Evolutionary conservation across 2,113 vertebrate genomes (phyloP).

Genomic region (Eptatretus burgeri): DNA sequence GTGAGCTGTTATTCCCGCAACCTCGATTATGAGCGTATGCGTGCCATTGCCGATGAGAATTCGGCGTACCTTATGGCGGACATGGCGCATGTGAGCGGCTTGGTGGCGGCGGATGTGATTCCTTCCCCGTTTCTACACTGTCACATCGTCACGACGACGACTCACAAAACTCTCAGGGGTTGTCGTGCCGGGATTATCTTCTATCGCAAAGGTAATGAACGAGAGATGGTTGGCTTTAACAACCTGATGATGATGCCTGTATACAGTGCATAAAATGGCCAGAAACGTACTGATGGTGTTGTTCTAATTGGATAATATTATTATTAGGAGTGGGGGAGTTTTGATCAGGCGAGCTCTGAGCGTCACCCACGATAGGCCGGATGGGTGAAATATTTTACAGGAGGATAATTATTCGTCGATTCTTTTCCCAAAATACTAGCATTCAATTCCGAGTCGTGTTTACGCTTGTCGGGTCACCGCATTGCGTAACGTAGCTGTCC

Average conservation of each 20-base stretch:
- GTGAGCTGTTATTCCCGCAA: constrained; percentile 78
- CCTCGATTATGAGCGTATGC: constrained; percentile 52
- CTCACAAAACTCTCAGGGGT: constrained; percentile 74
- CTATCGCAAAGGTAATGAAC: constrained; percentile 43
- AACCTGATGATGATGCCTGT: not conserved
- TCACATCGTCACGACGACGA: constrained; percentile 64
- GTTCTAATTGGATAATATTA: no score
- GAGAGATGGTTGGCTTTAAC: not conserved
- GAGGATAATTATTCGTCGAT: no score
- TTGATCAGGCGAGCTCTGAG: no score
- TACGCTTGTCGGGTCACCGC: no score
- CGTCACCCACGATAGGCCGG: no score
- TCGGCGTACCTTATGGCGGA: constrained; percentile 51
- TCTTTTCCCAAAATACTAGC: no score
- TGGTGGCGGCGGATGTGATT: constrained; percentile 49
- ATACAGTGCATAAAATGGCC: no score
- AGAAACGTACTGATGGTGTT: no score
- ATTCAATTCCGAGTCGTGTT: no score
- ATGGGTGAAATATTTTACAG: no score
- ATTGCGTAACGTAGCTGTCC: no score
- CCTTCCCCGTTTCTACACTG: constrained; percentile 63
- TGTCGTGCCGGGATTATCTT: constrained; percentile 73
- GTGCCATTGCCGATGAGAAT: constrained; percentile 38
- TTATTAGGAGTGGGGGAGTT: no score
- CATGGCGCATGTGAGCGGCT: constrained; percentile 86